These are phyloP conservation scores for Rhineura floridana DNA, from an alignment of 2,113 vertebrate species.

Conservation along the genomic window DNA sequence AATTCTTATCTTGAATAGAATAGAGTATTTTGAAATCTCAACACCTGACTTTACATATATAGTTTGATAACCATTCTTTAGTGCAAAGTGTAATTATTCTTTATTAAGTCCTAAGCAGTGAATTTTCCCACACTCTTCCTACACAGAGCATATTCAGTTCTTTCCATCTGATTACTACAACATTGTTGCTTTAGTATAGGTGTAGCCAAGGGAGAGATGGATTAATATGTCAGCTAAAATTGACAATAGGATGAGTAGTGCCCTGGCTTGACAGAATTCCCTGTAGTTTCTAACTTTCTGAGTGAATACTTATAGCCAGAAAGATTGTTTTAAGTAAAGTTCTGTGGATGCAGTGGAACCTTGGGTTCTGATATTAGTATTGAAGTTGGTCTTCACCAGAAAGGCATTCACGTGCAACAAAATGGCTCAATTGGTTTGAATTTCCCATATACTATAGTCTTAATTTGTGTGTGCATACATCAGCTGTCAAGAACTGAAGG, in stretches of 20 bases:
- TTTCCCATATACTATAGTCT: neutral
- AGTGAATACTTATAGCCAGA: constrained; percentile 46
- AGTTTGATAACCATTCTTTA: constrained; percentile 24
- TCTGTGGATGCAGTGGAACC: constrained; percentile 12
- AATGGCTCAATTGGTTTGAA: accelerated
- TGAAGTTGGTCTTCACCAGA: neutral
- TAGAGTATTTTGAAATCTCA: neutral
- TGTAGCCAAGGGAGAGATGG: constrained; percentile 64
- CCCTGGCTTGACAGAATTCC: constrained; percentile 62
- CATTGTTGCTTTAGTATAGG: constrained; percentile 48
- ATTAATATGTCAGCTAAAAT: constrained; percentile 76
- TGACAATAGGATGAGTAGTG: constrained; percentile 67
- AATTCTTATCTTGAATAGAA: neutral
- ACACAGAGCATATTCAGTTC: constrained; percentile 30
- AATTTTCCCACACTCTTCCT: constrained; percentile 58
- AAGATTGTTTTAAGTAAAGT: constrained; percentile 43
- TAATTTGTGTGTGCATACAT: neutral
- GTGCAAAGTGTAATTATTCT: constrained; percentile 30
- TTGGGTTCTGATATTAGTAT: constrained; percentile 32
- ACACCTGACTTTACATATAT: neutral
- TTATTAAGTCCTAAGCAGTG: constrained; percentile 26
- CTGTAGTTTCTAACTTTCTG: constrained; percentile 51
- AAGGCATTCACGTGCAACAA: accelerated
- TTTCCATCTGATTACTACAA: constrained; percentile 64
- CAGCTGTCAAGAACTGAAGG: neutral